Base-by-base conservation (phyloP, 2,113 vertebrate species). In the Sisor rabdophorus region DNA sequence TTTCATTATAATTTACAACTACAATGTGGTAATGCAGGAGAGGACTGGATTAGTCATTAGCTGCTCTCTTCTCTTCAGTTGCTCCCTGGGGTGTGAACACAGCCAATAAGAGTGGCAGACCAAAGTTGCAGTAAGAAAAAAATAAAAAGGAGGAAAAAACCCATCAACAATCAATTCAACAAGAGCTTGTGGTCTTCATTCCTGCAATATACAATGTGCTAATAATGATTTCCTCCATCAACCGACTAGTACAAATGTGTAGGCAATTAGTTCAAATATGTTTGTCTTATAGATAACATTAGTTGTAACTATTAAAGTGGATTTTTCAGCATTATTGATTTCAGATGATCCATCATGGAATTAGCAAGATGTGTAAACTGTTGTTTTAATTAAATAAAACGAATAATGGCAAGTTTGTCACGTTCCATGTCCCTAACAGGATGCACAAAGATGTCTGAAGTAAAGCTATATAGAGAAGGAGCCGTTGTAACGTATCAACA, bases 401-500 rank as follows among this genome's bases (percentile, higher is more conserved):
- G 32, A 64, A 64, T 22, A 64, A 44, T n/a, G 11, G 11, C 36
- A 64, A 4, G 2, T 63, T 36, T 64, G 19, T 65, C 36, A 44
- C 11, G 2, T 44, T 48, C 36, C 40, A 26, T 48, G 40, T 48
- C 13, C 13, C 44, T 67, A 52, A 30, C 9, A 52, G 28, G 11
- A 52, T 69, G 24, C 47, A 28, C 24, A 30, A 22, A 50, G 22
- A 52, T 30, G 65, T 52, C 47, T 69, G 24, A 22, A 48, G 22
- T 47, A 48, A 48, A 3, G 17, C 48, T 69, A 54, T n/a, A 70
- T 19, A 56, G 54, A 63, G 60, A 40, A 79, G 26, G 56, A 75
- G 48, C 73, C 65, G 61, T 76, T 84, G 80, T 84, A 76, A 77
- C 76, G 36, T 80, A 86, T 85, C 84, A 86, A 84, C 86, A 85